phyloP scores from a whole-genome alignment of 2,113 vertebrate genomes.

The Chinchilla lanigera region DNA sequence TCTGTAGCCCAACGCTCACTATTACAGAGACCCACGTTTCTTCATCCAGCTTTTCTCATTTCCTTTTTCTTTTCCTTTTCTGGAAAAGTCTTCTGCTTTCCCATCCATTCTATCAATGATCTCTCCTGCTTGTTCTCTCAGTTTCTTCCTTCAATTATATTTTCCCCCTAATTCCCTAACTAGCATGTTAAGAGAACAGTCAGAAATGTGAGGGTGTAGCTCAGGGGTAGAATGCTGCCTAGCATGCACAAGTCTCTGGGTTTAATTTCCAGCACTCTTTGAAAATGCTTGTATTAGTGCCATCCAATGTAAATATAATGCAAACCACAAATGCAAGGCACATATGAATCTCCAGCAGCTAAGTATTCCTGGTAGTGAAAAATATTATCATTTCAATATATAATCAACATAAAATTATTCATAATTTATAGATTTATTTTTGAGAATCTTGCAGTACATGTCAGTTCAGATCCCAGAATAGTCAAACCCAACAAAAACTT shows the following conservation, averaged over 20 bases:
- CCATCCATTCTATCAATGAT: neutral
- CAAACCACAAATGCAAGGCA: conserved; percentile 23
- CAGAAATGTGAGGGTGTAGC: neutral
- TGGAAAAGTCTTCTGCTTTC: neutral
- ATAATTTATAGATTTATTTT: neutral
- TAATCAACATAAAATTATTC: conserved; percentile 35
- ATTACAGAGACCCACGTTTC: neutral
- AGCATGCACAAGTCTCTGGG: neutral
- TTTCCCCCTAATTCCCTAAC: neutral
- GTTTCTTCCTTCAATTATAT: neutral
- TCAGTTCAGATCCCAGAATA: neutral
- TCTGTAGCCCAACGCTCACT: neutral
- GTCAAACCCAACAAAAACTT: neutral
- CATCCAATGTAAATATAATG: neutral
- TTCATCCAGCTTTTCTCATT: conserved; percentile 1
- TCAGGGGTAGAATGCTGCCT: neutral
- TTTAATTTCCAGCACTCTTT: neutral
- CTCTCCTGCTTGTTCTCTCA: neutral
- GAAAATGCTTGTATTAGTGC: neutral
- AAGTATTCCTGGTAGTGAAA: conserved; percentile 13
- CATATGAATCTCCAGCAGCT: neutral
- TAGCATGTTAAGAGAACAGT: neutral
- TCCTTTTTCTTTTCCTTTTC: conserved; percentile 21
- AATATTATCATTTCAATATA: conserved; percentile 26
- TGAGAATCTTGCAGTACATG: neutral